phyloP scores from a whole-genome alignment of 2,888 invertebrate species.

The Andrena trimmerana region DNA sequence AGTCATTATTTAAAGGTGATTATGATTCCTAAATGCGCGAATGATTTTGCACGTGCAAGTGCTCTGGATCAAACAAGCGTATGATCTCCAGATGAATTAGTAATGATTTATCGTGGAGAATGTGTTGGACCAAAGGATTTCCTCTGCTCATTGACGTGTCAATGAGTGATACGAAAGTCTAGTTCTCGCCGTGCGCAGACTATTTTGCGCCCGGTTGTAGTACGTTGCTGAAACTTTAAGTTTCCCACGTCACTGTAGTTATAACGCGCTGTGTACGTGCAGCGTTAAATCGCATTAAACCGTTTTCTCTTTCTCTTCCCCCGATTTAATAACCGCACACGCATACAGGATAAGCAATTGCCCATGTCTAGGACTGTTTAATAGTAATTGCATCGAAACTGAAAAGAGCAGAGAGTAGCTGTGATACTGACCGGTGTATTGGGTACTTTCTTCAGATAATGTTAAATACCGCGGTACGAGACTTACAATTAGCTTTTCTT shows the following conservation, averaged over 20 bases:
- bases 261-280: conserved; percentile 50
- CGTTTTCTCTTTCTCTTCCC: conserved; percentile 65
- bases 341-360: conserved; percentile 41
- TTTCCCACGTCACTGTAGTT: conserved; percentile 82
- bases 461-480: conserved; percentile 45
- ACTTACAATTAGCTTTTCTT: conserved; percentile 27
- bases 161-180: conserved; percentile 63
- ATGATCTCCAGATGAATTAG: conserved; percentile 62
- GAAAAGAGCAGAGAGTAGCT: conserved; percentile 81
- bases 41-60: conserved; percentile 20
- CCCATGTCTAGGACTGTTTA: conserved; percentile 55
- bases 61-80: conserved; percentile 29
- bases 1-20: conserved; percentile 45
- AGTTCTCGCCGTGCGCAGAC: conserved; percentile 50
- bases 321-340: conserved; percentile 66
- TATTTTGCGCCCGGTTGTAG: conserved; percentile 71
- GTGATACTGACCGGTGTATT: conserved; percentile 83
- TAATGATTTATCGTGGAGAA: conserved; percentile 59
- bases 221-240: conserved; percentile 81
- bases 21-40: conserved; percentile 43
- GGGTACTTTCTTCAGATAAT: conserved; percentile 72
- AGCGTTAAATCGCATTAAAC: conserved; percentile 30
- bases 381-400: conserved; percentile 67
- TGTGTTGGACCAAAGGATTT: conserved; percentile 70
- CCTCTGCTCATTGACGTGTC: conserved; percentile 55